Evolutionary conservation across 2,797 vertebrate genomes (phyloP), one percentile per base, ranked within the genome.

Genomic region (Hypotaenidia okinawae): DNA sequence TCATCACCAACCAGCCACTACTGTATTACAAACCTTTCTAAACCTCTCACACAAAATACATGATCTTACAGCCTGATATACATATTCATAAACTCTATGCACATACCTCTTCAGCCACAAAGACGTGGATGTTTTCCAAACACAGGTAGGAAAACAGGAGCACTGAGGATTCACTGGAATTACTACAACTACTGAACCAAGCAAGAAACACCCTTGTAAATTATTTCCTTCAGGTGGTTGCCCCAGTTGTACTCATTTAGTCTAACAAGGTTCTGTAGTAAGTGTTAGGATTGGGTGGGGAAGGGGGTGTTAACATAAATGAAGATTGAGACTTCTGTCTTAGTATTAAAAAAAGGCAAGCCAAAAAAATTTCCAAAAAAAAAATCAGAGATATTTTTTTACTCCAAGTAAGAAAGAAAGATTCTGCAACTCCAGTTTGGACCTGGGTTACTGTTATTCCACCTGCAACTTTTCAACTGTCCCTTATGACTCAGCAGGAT

Each of bases 121-220:
- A 49, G 10, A 11, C 8, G 2, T 5, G 2, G 18, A 21, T 23
- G 2, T 1, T 72, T 51, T 13, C 32, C 17, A 51, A 43, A 25
- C 0, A 5, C 10, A 64, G 3, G 2, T 0, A 43, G 5, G 1
- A 27, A 37, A 24, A 13, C 0, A 35, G 5, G 4, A 57, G 10
- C 24, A 32, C 15, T 32, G 7, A 78, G 0, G 1, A 6, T 5
- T 6, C 28, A 4, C 9, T 22, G 3, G 3, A 3, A 18, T 1
- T 13, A 9, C 13, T 45, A 4, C 25, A 63, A 12, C 2, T 18
- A 6, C 37, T 25, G 27, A 52, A 8, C 9, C 23, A 27, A 49
- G 4, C 5, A 22, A 52, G 45, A 5, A 83, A 33, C 27, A 18
- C 16, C 30, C 51, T 16, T 54, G 3, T 16, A 43, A 75, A 41